phyloP scores from a whole-genome alignment of 2,888 invertebrate genomes.

The Acrocyrtus sp. region DNA sequence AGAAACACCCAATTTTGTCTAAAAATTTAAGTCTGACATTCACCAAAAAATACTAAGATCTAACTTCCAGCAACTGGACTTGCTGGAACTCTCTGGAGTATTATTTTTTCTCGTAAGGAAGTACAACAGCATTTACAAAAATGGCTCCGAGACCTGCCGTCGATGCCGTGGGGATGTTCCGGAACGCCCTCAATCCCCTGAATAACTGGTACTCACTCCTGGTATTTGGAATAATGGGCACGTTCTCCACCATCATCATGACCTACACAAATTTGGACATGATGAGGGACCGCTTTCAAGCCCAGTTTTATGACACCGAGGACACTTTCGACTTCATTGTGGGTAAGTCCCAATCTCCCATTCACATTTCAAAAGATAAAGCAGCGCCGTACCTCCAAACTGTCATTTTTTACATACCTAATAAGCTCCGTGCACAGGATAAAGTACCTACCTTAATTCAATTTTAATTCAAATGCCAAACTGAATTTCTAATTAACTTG shows the following conservation, averaged over 20 bases:
- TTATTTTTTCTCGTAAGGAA: too few relatives aligned
- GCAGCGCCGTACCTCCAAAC: too few relatives aligned
- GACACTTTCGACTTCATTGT: conserved; percentile 59
- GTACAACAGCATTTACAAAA: too few relatives aligned
- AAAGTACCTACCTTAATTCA: too few relatives aligned
- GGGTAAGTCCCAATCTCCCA: conserved; percentile 46
- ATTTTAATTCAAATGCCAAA: too few relatives aligned
- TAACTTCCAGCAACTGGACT: not conserved
- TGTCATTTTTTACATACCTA: too few relatives aligned
- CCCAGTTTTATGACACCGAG: conserved; percentile 54
- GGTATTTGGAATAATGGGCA: conserved; percentile 58
- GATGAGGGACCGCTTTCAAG: conserved; percentile 57
- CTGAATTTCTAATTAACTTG: too few relatives aligned
- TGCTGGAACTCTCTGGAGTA: too few relatives aligned
- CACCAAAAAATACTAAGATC: too few relatives aligned
- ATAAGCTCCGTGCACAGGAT: too few relatives aligned
- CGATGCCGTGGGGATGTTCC: conserved; percentile 50
- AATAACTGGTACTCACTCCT: conserved; percentile 56
- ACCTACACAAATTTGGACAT: conserved; percentile 57
- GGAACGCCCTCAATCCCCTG: conserved; percentile 54
- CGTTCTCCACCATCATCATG: conserved; percentile 54
- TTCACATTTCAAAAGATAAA: not conserved
- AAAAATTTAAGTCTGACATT: too few relatives aligned
- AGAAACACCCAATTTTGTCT: too few relatives aligned
- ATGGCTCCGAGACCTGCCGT: conserved; percentile 42